A percentile compares a stretch with the other conserved stretches of the same genome.
Evolutionary conservation across 2,888 invertebrate genomes (phyloP).

Genomic region (Anticlea derivata): DNA sequence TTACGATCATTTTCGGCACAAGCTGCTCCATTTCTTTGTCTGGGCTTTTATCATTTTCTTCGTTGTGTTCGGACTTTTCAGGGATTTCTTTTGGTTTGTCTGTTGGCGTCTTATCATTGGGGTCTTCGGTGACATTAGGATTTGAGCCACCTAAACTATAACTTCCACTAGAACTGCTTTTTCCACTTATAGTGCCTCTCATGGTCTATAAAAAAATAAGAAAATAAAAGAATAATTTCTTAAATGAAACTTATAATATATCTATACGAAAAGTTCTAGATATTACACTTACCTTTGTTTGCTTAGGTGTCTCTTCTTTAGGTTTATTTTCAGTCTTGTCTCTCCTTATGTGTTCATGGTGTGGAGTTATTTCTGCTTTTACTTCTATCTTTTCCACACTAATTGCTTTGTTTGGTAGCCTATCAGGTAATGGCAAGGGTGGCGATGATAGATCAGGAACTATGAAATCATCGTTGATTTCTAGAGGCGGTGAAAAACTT

Average conservation of each 20-base stretch:
- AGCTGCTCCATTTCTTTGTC: constrained; percentile 61
- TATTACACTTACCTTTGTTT: constrained; percentile 46
- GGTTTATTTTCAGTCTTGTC: constrained; percentile 77
- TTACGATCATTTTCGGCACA: constrained; percentile 74
- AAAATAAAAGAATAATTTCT: constrained; percentile 2
- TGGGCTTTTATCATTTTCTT: constrained; percentile 52
- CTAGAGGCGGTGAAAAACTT: constrained; percentile 84
- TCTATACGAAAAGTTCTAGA: too few species aligned
- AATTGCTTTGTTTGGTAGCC: constrained; percentile 53
- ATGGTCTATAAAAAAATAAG: constrained; percentile 47
- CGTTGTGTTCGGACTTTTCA: constrained; percentile 55
- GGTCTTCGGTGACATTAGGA: constrained; percentile 69
- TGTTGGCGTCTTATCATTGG: constrained; percentile 54
- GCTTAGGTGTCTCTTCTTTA: constrained; percentile 63
- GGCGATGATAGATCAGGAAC: constrained; percentile 75
- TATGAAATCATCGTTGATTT: constrained; percentile 77
- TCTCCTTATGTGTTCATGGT: constrained; percentile 66
- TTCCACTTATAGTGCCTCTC: constrained; percentile 71
- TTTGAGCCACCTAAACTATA: constrained; percentile 79
- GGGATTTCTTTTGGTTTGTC: constrained; percentile 57
- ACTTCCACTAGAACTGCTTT: constrained; percentile 80
- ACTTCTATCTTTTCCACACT: constrained; percentile 71
- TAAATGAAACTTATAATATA: too few species aligned
- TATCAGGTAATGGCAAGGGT: constrained; percentile 73
- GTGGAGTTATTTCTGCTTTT: constrained; percentile 68